Percentiles rank a stretch among this genome's conserved stretches.
phyloP scores from a whole-genome alignment of 2,797 vertebrate genomes.

The Neomorphus geoffroyi region DNA sequence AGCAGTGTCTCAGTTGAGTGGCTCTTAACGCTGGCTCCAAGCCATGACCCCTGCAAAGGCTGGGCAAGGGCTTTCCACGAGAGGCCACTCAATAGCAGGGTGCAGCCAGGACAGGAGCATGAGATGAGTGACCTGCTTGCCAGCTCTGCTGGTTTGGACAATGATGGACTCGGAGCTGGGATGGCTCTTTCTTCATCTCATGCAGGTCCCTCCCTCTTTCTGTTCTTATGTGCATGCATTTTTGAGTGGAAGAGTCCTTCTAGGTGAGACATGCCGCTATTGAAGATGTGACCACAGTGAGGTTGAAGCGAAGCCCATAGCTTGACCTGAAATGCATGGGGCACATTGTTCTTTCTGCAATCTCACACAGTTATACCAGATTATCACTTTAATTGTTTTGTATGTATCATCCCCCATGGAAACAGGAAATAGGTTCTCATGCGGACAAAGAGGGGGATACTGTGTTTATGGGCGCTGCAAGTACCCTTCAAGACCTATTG shows the following conservation, averaged over 20 bases:
- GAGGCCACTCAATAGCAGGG: not conserved
- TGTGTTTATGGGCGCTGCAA: accelerated
- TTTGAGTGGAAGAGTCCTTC: not conserved
- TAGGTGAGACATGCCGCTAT: accelerated
- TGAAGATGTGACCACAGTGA: not conserved
- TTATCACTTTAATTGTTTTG: not conserved
- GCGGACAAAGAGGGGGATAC: accelerated
- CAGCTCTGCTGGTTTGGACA: not conserved
- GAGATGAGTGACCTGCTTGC: not conserved
- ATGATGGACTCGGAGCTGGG: not conserved
- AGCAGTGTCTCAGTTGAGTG: too few species aligned
- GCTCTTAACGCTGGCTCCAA: too few species aligned
- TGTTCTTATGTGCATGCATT: not conserved
- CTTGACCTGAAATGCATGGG: not conserved
- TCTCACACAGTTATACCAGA: accelerated
- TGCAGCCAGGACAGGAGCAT: not conserved
- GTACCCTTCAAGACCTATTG: accelerated
- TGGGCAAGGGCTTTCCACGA: not conserved
- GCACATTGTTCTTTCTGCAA: too few species aligned
- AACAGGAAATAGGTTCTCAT: accelerated
- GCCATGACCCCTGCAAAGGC: too few species aligned
- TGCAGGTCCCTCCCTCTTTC: not conserved
- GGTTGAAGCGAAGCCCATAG: not conserved
- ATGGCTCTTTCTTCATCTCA: not conserved
- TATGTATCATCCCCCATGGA: too few species aligned